phyloP scores from a whole-genome alignment of 1,140 invertebrate genomes.

The Drosophila triauraria region DNA sequence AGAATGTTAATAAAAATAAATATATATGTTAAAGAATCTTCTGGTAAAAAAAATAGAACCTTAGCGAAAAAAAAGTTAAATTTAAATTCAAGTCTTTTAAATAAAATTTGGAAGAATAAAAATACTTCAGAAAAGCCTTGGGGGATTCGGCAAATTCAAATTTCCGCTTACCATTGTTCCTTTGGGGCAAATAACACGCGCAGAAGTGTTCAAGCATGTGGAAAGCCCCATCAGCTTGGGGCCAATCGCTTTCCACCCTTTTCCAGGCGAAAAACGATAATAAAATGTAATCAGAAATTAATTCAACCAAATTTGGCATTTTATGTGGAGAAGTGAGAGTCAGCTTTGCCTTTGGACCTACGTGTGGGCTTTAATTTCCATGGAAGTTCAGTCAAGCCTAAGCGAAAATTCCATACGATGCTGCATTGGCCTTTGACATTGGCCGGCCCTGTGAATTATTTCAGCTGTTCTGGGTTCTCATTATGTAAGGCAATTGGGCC shows the following conservation, averaged over 20 bases:
- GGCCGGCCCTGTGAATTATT: conserved; percentile 32
- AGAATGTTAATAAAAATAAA: no score
- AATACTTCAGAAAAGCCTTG: no score
- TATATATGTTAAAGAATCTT: no score
- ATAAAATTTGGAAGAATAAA: no score
- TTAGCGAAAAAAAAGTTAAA: no score
- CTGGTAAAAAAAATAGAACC: no score
- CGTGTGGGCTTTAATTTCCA: conserved; percentile 36
- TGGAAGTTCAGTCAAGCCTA: conserved; percentile 39
- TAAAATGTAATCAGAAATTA: conserved; percentile 64
- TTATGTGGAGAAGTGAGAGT: conserved; percentile 34
- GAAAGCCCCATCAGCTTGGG: conserved; percentile 25
- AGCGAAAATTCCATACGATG: conserved; percentile 21
- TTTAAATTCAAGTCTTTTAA: no score
- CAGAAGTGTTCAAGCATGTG: conserved; percentile 25
- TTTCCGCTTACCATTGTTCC: conserved; percentile 12
- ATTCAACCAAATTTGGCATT: conserved; percentile 51
- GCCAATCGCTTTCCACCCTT: conserved; percentile 11
- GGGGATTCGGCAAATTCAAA: conserved; percentile 20
- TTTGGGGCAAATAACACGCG: background rate
- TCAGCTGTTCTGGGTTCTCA: conserved; percentile 24
- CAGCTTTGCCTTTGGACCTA: conserved; percentile 13
- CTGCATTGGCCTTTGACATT: conserved; percentile 22
- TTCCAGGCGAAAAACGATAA: conserved; percentile 30
- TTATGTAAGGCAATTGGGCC: conserved; percentile 28